Evolutionary conservation across 2,888 invertebrate species (phyloP), one percentile per base, ranked within the genome.

Genomic region (Xanthia togata): DNA sequence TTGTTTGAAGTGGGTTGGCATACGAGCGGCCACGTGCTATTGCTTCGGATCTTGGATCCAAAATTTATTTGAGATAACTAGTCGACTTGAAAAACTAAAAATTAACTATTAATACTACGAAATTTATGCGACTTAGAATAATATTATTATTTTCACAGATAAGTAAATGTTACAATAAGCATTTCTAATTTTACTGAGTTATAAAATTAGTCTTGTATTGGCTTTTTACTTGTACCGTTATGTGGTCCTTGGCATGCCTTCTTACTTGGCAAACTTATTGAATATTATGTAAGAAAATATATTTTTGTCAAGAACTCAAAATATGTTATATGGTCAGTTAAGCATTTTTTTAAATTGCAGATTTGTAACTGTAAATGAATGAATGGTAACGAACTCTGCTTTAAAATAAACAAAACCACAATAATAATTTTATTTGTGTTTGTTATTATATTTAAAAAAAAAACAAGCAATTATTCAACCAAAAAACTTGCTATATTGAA

Each of bases 1-100:
- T 59, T 38, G 59, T 70, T 64, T 69, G n/a, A 44, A 65, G 78
- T 67, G 41, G 26, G 70, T 60, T 60, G 47, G 41, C 55, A 55
- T 59, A 83, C 78, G 55, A 62, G 70, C 47, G 41, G 55, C 44
- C 82, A 82, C 77, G 57, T 72, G 76, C 80, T 87, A 71, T 87
- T 81, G 85, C 87, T 86, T 87, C 83, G 78, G 88, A 86, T 88
- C 85, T 87, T 89, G 81, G 83, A 87, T 87, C 85, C 76, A 82
- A 84, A 75, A 84, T 85, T 84, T 82, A 84, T 82, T 87, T 83
- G 85, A 87, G 82, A 83, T 79, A 85, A 85, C 88, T 91, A 89
- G 90, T 90, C 88, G 84, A 88, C 70, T 74, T 78, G 83, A 84
- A 87, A 89, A 88, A 79, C 72, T 70, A 82, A 82, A 83, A 87